Base-by-base conservation (phyloP, 2,113 vertebrate species). In the Pachycephala philippinensis region DNA sequence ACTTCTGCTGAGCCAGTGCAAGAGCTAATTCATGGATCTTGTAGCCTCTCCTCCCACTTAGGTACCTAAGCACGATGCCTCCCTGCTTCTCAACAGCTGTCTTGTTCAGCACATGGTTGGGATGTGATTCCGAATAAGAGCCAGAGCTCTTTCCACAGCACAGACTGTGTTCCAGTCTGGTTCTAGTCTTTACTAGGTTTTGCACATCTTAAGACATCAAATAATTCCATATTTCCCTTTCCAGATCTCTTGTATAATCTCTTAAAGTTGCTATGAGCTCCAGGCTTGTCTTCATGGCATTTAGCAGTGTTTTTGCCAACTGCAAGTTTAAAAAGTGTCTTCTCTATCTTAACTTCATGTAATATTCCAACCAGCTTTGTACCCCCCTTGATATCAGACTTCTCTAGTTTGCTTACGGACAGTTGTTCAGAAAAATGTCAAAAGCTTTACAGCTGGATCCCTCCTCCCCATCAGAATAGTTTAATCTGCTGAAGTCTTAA, bases 21-120 rank as follows among this genome's bases (percentile, higher is more conserved):
- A 66, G 52, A 84, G 30, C 10, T 74, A n/a, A 70, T 84, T 75
- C 23, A 11, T 23, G 0, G 13, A 15, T 50, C 11, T 24, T 63
- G 19, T 13, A 85, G 35, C 37, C 21, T 71, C 21, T 60, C 8
- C 16, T 33, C 81, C 56, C 33, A 20, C 19, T 64, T 40, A 27
- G 15, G 23, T 65, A 52, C 15, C 31, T 53, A 31, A 68, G 37
- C 19, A 8, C 1, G 4, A 8, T 74, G 18, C 20, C 42, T 61
- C 8, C 15, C 9, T 57, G 6, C 50, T 81, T 89, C 65, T 89
- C 64, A 78, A 10, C 6, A 70, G 28, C 54, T 61, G 15, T 59
- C 50, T 19, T 1, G 1, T 66, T 66, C 4, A 7, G 23, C 35
- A 27, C 1, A 0, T 71, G 21, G 24, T 39, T 33, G 22, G 31